These are phyloP conservation scores for Bambusicola thoracicus DNA, from an alignment of 2,113 vertebrate species.

Conservation along the genomic window DNA sequence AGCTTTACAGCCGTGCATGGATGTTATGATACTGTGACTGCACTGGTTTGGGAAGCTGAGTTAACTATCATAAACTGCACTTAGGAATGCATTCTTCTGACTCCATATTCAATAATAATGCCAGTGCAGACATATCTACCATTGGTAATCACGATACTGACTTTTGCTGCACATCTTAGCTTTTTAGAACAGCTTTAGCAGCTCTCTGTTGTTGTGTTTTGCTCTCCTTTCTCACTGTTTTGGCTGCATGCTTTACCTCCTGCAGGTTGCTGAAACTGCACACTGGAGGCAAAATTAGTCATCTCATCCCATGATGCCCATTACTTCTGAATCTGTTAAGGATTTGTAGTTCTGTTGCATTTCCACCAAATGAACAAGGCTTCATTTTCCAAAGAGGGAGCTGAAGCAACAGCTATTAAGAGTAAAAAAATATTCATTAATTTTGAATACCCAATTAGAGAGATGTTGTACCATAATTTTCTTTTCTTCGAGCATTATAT, in stretches of 20 bases:
- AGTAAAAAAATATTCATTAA: not conserved
- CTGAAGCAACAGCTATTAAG: not conserved
- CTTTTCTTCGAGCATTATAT: not conserved
- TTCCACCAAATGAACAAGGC: not conserved
- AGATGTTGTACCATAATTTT: not conserved
- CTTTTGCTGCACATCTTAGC: not conserved
- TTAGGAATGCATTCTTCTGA: not conserved
- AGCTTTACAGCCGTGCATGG: not conserved
- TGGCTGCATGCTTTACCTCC: not conserved
- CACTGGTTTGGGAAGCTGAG: not conserved
- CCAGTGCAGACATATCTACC: not conserved
- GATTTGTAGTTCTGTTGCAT: not conserved
- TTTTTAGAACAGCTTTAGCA: not conserved
- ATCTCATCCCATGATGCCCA: not conserved
- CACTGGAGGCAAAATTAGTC: not conserved
- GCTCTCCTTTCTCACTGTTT: not conserved
- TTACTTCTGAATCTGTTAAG: not conserved
- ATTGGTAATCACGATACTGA: not conserved
- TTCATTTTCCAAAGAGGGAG: not conserved
- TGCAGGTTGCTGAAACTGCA: not conserved
- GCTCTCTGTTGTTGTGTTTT: not conserved
- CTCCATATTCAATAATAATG: not conserved
- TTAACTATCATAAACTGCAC: not conserved
- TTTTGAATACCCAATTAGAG: not conserved
- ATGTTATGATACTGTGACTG: not conserved